These are phyloP conservation scores for Cinclus mexicanus DNA, from an alignment of 2,113 vertebrate genomes.

Conservation along the genomic window DNA sequence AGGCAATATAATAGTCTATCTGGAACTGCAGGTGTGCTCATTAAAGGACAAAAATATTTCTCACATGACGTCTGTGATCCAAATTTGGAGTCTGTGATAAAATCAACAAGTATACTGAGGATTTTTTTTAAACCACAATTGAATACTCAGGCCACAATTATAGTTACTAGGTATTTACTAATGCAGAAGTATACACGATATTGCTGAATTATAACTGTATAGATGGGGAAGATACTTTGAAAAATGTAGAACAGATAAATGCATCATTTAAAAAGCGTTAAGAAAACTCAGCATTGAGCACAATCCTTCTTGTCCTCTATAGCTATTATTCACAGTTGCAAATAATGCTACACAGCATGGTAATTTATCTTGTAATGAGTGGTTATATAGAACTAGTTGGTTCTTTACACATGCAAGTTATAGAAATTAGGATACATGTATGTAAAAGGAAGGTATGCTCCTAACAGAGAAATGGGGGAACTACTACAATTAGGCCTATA, in stretches of 20 bases:
- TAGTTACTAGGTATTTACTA: neutral
- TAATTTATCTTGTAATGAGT: neutral
- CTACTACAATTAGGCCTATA: neutral
- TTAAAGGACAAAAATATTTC: neutral
- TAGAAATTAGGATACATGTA: neutral
- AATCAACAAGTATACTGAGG: neutral
- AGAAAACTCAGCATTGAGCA: slow-evolving; percentile 2
- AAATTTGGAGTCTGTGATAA: neutral
- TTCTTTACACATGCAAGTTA: neutral
- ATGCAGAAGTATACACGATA: neutral
- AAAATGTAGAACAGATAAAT: neutral
- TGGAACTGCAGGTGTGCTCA: neutral
- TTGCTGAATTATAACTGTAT: neutral
- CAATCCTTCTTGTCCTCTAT: neutral
- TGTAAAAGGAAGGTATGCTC: neutral
- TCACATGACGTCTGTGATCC: neutral
- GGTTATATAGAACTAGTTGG: neutral
- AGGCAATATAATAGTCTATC: neutral
- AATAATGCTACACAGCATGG: neutral
- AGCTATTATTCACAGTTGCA: neutral
- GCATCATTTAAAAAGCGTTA: slow-evolving; percentile 36
- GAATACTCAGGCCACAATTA: neutral
- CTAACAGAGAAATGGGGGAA: neutral
- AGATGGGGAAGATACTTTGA: neutral
- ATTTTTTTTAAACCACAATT: neutral